These are phyloP conservation scores for Habroteleia sp. DNA, from an alignment of 2,888 invertebrate species.

Conservation along the genomic window DNA sequence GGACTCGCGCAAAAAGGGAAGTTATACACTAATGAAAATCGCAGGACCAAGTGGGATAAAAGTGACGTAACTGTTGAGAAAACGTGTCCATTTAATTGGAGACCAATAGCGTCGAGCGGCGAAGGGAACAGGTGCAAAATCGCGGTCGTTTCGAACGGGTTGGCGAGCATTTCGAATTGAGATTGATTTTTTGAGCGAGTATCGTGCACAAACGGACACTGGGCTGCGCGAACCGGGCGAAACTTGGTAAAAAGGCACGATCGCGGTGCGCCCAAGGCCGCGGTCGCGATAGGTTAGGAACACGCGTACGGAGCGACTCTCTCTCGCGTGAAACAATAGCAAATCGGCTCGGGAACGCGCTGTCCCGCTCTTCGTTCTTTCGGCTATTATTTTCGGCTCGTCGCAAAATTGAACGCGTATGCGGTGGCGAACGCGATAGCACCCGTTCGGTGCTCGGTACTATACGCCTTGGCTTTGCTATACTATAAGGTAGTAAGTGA, in stretches of 20 bases:
- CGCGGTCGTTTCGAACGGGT: background rate
- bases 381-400: slow-evolving; percentile 56
- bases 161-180: slow-evolving; percentile 15
- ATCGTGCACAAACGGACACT: slow-evolving; percentile 44
- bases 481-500: slow-evolving; percentile 78
- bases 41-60: slow-evolving; percentile 1
- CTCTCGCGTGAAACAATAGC: slow-evolving; percentile 15
- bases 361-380: slow-evolving; percentile 56
- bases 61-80: slow-evolving; percentile 1
- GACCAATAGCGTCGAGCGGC: background rate
- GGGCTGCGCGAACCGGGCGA: slow-evolving; percentile 35
- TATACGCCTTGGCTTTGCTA: slow-evolving; percentile 76
- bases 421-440: slow-evolving; percentile 70
- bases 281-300: slow-evolving; percentile 47
- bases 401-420: slow-evolving; percentile 62
- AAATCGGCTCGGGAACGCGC: slow-evolving; percentile 24
- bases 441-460: slow-evolving; percentile 74
- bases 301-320: slow-evolving; percentile 12
- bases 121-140: background rate
- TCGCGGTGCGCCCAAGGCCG: slow-evolving; percentile 18
- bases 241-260: too few relatives aligned
- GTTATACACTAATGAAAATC: slow-evolving; percentile 18
- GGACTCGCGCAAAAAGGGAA: slow-evolving; percentile 11
- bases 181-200: slow-evolving; percentile 29
- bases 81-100: slow-evolving; percentile 19